phyloP scores from a whole-genome alignment of 2,113 vertebrate species.

The Chionis minor region DNA sequence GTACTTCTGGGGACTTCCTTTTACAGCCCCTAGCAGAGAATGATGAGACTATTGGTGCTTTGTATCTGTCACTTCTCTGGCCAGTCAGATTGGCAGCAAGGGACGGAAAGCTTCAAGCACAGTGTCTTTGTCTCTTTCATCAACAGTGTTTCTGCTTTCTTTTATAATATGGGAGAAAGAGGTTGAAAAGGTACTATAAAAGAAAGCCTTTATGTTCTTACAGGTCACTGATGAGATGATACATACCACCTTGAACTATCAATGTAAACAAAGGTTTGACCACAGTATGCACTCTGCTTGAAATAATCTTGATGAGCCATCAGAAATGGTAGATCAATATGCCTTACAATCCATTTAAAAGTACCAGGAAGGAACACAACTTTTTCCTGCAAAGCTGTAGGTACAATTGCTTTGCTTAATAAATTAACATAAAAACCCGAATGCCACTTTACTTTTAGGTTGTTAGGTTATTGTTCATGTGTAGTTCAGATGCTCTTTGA shows the following conservation, averaged over 20 bases:
- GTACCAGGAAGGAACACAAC: neutral
- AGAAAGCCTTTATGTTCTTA: neutral
- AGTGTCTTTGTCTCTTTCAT: neutral
- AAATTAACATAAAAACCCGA: neutral
- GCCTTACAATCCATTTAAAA: neutral
- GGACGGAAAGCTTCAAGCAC: neutral
- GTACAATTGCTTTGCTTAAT: neutral
- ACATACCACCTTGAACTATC: neutral
- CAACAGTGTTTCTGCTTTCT: neutral
- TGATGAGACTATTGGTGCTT: neutral
- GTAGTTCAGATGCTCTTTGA: neutral
- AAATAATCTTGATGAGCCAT: constrained; percentile 30
- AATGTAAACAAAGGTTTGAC: neutral
- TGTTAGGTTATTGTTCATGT: neutral
- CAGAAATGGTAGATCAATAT: constrained; percentile 8
- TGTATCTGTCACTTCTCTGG: neutral
- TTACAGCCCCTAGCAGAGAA: neutral
- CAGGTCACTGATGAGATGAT: neutral
- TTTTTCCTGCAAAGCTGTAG: neutral
- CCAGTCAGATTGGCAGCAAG: neutral
- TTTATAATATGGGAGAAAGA: neutral
- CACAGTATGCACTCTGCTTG: neutral
- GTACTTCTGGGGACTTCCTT: neutral
- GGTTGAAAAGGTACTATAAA: neutral
- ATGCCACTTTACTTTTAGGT: neutral